These are phyloP conservation scores for Chymomyza costata DNA, from an alignment of 1,140 invertebrate species.

Conservation along the genomic window DNA sequence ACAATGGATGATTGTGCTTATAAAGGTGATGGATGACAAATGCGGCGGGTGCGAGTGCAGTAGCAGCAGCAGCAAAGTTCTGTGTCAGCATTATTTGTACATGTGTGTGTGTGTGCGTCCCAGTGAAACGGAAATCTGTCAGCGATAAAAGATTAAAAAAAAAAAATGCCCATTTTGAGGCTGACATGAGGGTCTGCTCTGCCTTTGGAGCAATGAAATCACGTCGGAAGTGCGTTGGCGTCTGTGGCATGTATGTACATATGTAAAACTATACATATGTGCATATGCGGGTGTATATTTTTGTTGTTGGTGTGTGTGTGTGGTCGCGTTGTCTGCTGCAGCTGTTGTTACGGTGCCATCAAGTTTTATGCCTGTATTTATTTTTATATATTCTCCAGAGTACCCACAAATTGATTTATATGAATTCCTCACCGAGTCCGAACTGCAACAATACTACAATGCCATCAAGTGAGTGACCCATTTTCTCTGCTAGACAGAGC, in stretches of 20 bases:
- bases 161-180: constrained; percentile 37
- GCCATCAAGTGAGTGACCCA: constrained; percentile 77
- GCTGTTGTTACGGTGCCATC: constrained; percentile 12
- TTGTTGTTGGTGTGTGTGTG: constrained; percentile 21
- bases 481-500: constrained; percentile 10
- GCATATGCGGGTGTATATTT: constrained; percentile 2
- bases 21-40: constrained; percentile 34
- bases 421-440: constrained; percentile 93
- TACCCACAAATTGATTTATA: constrained; percentile 83
- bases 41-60: constrained; percentile 38
- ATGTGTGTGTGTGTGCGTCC: constrained; percentile 17
- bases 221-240: constrained; percentile 18
- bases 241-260: neutral
- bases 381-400: constrained; percentile 54
- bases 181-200: neutral
- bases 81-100: constrained; percentile 50
- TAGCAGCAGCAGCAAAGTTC: constrained; percentile 14
- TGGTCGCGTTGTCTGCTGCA: neutral
- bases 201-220: constrained; percentile 9
- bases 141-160: constrained; percentile 27
- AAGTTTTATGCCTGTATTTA: constrained; percentile 37
- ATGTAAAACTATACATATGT: constrained; percentile 1
- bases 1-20: constrained; percentile 24
- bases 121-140: constrained; percentile 4
- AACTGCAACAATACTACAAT: constrained; percentile 92